Base-by-base conservation (phyloP, 37 sponge, comb jelly and placozoan species). In the Hexactinellida sp. region DNA sequence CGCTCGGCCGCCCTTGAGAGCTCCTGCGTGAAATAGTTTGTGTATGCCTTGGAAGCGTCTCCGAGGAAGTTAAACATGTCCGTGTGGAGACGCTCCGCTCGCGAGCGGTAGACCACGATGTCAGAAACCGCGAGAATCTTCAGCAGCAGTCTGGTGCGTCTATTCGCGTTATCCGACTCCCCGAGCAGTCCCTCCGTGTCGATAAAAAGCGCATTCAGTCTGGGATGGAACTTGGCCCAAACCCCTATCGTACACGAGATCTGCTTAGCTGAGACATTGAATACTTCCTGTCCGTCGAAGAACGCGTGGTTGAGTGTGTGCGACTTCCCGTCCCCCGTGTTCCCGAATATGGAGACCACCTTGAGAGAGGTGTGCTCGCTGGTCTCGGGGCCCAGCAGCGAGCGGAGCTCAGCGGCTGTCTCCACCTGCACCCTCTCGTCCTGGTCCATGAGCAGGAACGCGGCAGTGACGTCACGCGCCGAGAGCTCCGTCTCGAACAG, bases 281-380 rank as follows among this genome's bases (percentile, higher is more conserved):
- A 96, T 30, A 96, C 91, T 37, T 91, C 87, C 38, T 38, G 54
- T 36, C 94, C 97, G 24, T 82, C 83, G 85, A 96, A 96, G 89
- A 96, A 96, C 36, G 93, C 85, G 52, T 92, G 93, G 85, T 96
- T 96, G 36, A 96, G 88, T 9, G 95, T 96, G 86, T 91, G 87
- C 1, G 93, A 92, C 84, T 96, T 96, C 16, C 97, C 97, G 87
- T 96, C 97, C 25, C 97, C 97, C 38, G 97, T 96, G 87, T 96
- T 96, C 0, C 97, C 97, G 88, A 96, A 91, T 84, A 96, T 96
- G 39, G 94, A 94, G 34, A 96, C 93, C 23, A 96, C 94, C 83
- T 96, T 96, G n/a, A 91, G 84, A 34, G 89, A 89, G 0, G 82
- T 39, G 37, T 89, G 13, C 30, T 63, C 76, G 5, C 19, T 63